Conservation (phyloP, 2,113 vertebrate species). For the Bucco capensis region DNA sequence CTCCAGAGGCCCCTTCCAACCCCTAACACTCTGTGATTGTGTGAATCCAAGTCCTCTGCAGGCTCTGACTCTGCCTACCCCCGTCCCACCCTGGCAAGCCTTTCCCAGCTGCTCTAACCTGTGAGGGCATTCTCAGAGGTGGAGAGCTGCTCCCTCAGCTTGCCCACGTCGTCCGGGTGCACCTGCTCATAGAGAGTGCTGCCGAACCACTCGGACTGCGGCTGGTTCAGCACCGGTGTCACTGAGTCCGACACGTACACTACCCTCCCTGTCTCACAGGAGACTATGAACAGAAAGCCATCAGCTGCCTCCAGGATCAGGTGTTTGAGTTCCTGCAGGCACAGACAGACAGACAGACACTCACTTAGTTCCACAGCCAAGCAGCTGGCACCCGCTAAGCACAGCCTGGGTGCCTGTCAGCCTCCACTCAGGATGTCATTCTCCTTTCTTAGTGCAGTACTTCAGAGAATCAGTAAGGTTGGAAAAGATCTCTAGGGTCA, state of each 20-base stretch:
- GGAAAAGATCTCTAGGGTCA: too few relatives aligned
- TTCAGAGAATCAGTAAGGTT: too few relatives aligned
- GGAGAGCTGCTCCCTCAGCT: slow-evolving; percentile 93
- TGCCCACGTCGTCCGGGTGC: slow-evolving; percentile 93
- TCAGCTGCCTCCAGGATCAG: slow-evolving; percentile 94
- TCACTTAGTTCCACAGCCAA: not conserved
- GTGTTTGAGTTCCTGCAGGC: slow-evolving; percentile 89
- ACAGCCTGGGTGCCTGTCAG: too few relatives aligned
- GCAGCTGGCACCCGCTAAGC: not conserved
- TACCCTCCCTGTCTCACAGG: slow-evolving; percentile 90
- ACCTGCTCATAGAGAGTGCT: slow-evolving; percentile 94
- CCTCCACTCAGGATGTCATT: too few relatives aligned
- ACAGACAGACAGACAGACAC: not conserved
- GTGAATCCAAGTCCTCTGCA: not conserved
- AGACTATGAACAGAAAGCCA: slow-evolving; percentile 96
- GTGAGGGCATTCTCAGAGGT: slow-evolving; percentile 88
- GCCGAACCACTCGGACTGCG: slow-evolving; percentile 92
- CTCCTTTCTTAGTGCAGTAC: too few relatives aligned
- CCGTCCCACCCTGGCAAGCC: not conserved
- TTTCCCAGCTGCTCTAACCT: slow-evolving; percentile 66
- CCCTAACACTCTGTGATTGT: too few relatives aligned
- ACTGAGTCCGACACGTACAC: slow-evolving; percentile 94
- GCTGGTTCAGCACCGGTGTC: slow-evolving; percentile 92
- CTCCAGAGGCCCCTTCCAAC: too few relatives aligned
- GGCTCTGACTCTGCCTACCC: not conserved